Evolutionary conservation across 37 sponge, comb jelly and placozoan genomes (phyloP).

Genomic region (Agelas oroides): DNA sequence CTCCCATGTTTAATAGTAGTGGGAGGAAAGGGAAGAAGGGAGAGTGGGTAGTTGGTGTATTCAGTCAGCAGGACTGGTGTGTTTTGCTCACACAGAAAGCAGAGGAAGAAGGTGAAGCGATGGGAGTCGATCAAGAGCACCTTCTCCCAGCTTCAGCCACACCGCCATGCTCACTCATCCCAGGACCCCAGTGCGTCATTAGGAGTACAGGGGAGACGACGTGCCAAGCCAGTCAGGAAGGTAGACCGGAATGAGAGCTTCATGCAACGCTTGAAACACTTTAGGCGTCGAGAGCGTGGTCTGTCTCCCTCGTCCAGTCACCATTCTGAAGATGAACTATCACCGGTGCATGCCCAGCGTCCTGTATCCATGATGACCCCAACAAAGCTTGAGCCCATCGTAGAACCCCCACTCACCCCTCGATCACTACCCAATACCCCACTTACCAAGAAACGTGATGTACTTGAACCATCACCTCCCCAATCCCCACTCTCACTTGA

Average conservation of each 20-base stretch:
- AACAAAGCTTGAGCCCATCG: background rate
- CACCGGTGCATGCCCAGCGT: background rate
- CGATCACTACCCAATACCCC: slow-evolving; percentile 37
- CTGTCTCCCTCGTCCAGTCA: too few relatives aligned
- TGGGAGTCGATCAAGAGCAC: slow-evolving; percentile 50
- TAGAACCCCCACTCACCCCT: background rate
- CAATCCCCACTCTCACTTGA: background rate
- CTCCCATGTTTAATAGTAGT: too few relatives aligned
- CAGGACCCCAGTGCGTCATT: background rate
- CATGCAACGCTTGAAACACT: background rate
- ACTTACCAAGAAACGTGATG: slow-evolving; percentile 12
- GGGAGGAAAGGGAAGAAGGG: too few relatives aligned
- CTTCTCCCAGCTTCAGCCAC: slow-evolving; percentile 5
- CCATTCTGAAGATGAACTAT: background rate
- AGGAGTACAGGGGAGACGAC: background rate
- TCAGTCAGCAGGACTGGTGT: too few relatives aligned
- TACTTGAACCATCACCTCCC: background rate
- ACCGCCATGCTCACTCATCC: background rate
- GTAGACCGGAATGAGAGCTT: slow-evolving; percentile 20
- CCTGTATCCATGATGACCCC: background rate
- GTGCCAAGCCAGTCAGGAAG: too few relatives aligned
- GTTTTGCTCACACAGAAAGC: too few relatives aligned
- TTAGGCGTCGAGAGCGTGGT: too few relatives aligned
- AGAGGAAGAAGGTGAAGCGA: slow-evolving; percentile 7
- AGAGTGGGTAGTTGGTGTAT: too few relatives aligned